Conservation (phyloP, 2,888 invertebrate genomes). For the Alitta virens region DNA sequence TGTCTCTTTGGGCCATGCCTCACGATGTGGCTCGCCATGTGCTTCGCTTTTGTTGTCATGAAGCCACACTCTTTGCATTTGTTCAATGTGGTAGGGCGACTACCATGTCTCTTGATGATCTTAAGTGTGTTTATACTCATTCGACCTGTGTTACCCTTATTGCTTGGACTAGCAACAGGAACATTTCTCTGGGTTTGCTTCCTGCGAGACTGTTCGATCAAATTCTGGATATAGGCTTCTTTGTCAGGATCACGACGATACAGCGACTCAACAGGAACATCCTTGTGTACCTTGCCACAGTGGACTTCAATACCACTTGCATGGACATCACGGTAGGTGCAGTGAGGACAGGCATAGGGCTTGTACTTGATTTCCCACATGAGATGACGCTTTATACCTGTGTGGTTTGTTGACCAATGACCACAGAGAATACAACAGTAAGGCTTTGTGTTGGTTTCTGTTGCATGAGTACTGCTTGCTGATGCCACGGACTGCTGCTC, state of each 20-base stretch:
- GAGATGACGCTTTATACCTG: slow-evolving; percentile 26
- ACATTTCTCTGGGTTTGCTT: neutral
- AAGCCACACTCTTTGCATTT: slow-evolving; percentile 17
- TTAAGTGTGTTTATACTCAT: neutral
- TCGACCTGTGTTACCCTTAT: neutral
- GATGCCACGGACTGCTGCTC: too few relatives aligned
- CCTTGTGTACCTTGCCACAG: neutral
- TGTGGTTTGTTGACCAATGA: slow-evolving; percentile 11
- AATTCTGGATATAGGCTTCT: neutral
- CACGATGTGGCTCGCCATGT: slow-evolving; percentile 24
- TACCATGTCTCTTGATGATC: neutral
- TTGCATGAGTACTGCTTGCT: too few relatives aligned
- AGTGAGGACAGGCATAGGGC: slow-evolving; percentile 25
- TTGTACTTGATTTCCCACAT: slow-evolving; percentile 28
- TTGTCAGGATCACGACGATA: slow-evolving; percentile 1
- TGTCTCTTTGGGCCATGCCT: slow-evolving; percentile 28
- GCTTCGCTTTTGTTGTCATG: slow-evolving; percentile 16
- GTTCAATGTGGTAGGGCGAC: neutral
- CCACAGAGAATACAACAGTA: slow-evolving; percentile 23
- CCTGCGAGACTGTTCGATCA: slow-evolving; percentile 5
- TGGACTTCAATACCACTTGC: slow-evolving; percentile 2
- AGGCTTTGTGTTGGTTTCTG: neutral
- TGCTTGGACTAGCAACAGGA: neutral
- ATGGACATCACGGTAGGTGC: slow-evolving; percentile 20
- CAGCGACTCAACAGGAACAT: neutral